These are phyloP conservation scores for Leguminivora glycinivorella DNA, from an alignment of 1,140 invertebrate genomes.

Conservation along the genomic window DNA sequence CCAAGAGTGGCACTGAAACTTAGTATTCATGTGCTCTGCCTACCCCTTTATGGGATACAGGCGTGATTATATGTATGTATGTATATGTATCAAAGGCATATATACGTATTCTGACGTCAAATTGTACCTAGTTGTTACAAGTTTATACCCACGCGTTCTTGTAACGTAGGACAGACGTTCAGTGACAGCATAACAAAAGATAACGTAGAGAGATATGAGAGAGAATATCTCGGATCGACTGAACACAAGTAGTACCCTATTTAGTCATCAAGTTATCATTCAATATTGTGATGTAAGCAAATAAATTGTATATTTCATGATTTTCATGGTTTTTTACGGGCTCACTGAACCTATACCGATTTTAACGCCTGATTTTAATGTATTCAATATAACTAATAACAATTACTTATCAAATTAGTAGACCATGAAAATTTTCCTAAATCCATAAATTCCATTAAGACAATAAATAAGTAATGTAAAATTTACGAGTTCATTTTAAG, in stretches of 20 bases:
- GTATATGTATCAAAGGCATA: no score
- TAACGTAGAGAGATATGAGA: neutral
- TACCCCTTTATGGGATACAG: no score
- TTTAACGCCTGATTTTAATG: neutral
- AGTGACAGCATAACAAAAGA: conserved; percentile 8
- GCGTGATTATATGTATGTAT: no score
- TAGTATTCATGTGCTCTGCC: no score
- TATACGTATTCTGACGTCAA: neutral
- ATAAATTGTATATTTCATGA: neutral
- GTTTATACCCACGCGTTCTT: neutral
- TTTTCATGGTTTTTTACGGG: neutral
- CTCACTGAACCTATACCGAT: no score
- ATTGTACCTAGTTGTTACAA: neutral
- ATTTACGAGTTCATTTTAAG: conserved; percentile 2
- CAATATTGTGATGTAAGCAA: neutral
- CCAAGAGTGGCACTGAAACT: no score
- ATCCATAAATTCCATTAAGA: neutral
- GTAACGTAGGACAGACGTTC: neutral
- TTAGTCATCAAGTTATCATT: conserved; percentile 4
- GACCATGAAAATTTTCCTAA: neutral
- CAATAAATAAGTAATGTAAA: neutral
- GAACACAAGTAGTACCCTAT: conserved; percentile 2
- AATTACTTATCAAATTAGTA: neutral
- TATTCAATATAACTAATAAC: neutral
- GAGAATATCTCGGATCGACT: conserved; percentile 1